Percentiles rank a stretch among this genome's conserved stretches.
phyloP scores from a whole-genome alignment of 1,140 invertebrate species.

The Trinorchestia longiramus region DNA sequence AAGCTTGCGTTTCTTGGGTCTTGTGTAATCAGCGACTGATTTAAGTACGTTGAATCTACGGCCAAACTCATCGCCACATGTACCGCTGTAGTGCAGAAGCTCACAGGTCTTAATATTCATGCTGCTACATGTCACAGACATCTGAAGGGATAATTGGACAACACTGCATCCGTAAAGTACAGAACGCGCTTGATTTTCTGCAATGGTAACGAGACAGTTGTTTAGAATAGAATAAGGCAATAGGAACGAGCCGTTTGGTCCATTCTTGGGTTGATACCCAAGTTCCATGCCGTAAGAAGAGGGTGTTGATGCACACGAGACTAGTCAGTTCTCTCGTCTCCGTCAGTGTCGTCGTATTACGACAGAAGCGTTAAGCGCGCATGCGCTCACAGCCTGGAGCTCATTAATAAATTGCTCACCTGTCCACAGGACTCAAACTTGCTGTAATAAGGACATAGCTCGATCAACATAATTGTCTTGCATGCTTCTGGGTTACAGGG shows the following conservation, averaged over 20 bases:
- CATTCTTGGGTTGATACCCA: too few relatives aligned
- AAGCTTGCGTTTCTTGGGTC: background rate
- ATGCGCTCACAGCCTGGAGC: background rate
- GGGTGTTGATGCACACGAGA: background rate
- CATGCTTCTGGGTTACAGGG: too few relatives aligned
- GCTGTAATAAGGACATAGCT: too few relatives aligned
- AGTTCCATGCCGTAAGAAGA: too few relatives aligned
- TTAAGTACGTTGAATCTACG: background rate
- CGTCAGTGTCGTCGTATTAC: background rate
- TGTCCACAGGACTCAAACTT: background rate
- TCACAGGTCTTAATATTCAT: too few relatives aligned
- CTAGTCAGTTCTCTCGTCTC: background rate
- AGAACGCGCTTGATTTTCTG: background rate
- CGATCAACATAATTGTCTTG: too few relatives aligned
- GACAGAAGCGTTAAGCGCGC: background rate
- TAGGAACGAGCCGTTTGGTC: too few relatives aligned
- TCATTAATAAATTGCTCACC: background rate
- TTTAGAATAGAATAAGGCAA: too few relatives aligned
- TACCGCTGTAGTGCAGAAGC: too few relatives aligned
- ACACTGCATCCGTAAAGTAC: background rate
- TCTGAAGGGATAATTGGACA: background rate
- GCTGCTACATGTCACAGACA: background rate
- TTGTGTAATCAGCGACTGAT: background rate
- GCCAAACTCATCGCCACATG: background rate
- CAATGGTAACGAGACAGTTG: too few relatives aligned